These are phyloP conservation scores for Mesoligia furuncula DNA, from an alignment of 2,888 invertebrate genomes.

Conservation along the genomic window DNA sequence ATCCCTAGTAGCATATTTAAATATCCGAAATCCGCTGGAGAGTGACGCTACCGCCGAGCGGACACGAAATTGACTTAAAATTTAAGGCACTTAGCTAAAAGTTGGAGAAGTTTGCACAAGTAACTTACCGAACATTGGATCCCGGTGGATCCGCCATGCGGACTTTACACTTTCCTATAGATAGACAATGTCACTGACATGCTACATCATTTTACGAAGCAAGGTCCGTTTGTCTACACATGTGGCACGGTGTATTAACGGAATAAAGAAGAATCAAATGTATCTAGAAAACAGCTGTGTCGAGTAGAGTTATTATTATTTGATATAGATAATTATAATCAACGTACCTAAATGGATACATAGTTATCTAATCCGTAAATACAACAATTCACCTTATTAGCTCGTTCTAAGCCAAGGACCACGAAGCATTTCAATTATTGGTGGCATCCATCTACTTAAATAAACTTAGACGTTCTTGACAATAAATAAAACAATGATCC, in stretches of 20 bases:
- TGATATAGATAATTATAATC: no score
- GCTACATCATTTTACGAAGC: conserved; percentile 5
- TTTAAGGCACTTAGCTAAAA: conserved; percentile 84
- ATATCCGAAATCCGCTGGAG: conserved; percentile 70
- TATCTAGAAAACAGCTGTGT: neutral
- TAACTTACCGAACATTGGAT: conserved; percentile 76
- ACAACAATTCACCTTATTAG: neutral
- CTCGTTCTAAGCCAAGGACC: neutral
- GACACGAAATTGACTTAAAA: conserved; percentile 84
- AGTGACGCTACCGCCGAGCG: conserved; percentile 70
- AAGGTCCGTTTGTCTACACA: no score
- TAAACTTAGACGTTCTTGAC: neutral
- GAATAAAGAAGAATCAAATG: neutral
- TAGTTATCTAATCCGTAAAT: conserved; percentile 1
- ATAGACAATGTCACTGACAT: conserved; percentile 32
- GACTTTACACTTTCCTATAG: conserved; percentile 67
- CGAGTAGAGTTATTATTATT: neutral
- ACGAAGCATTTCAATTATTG: conserved; percentile 9
- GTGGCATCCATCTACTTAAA: neutral
- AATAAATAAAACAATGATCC: conserved; percentile 6
- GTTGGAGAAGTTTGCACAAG: conserved; percentile 78
- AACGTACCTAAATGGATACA: neutral
- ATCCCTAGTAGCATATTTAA: conserved; percentile 67
- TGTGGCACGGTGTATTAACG: no score
- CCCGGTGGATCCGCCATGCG: conserved; percentile 67